Evolutionary conservation across 2,113 vertebrate genomes (phyloP).

Genomic region (Phalacrocorax carbo): DNA sequence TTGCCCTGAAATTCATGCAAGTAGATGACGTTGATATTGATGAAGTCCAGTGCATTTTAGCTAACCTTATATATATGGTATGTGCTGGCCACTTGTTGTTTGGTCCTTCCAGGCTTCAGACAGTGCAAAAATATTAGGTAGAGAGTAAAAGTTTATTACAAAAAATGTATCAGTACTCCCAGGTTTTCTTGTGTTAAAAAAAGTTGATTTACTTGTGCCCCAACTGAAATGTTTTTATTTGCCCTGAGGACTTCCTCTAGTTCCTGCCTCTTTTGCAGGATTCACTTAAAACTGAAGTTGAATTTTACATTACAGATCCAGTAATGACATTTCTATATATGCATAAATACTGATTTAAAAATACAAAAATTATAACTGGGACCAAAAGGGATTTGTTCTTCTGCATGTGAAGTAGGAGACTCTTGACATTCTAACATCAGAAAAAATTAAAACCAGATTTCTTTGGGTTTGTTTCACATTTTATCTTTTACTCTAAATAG

Average conservation of each 20-base stretch:
- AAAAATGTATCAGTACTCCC: background rate
- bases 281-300: background rate
- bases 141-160: background rate
- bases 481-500: background rate
- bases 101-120: background rate
- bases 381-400: background rate
- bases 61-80: slow-evolving; percentile 97
- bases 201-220: background rate
- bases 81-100: background rate
- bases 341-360: background rate
- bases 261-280: background rate
- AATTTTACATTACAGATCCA: background rate
- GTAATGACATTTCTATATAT: background rate
- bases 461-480: background rate
- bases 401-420: background rate
- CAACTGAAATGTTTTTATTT: background rate
- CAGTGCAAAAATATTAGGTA: background rate
- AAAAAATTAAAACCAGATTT: background rate
- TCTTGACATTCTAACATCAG: background rate
- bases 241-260: background rate
- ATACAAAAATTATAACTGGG: background rate
- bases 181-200: background rate
- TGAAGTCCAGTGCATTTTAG: slow-evolving; percentile 94
- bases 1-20: slow-evolving; percentile 91
- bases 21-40: slow-evolving; percentile 93